These are phyloP conservation scores for Nomada goodeniana DNA, from an alignment of 2,888 invertebrate genomes.

Conservation along the genomic window DNA sequence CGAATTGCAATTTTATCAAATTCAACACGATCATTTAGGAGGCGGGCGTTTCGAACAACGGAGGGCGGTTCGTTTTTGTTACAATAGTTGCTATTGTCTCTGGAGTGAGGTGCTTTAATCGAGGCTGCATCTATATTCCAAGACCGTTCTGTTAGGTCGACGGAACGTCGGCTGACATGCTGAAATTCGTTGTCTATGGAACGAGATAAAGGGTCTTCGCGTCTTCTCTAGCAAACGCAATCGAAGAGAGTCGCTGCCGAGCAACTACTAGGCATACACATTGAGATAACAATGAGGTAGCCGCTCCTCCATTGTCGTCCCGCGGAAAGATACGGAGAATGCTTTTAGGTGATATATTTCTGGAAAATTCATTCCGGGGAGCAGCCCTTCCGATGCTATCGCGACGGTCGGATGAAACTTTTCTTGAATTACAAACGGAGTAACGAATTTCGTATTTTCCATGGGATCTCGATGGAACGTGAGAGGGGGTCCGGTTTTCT, in stretches of 20 bases:
- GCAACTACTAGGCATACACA: conserved; percentile 38
- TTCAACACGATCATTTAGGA: no score
- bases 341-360: conserved; percentile 59
- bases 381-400: conserved; percentile 20
- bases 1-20: no score
- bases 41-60: no score
- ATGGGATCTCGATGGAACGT: background rate
- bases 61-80: no score
- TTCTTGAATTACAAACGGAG: conserved; percentile 34
- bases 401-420: conserved; percentile 11
- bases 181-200: conserved; percentile 42
- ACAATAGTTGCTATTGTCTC: background rate
- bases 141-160: conserved; percentile 42
- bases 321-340: conserved; percentile 47
- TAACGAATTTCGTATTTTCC: conserved; percentile 36
- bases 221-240: conserved; percentile 42
- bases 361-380: conserved; percentile 53
- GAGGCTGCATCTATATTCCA: conserved; percentile 22
- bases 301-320: conserved; percentile 46
- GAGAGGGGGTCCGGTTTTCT: background rate
- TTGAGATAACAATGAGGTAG: conserved; percentile 58
- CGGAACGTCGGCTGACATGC: conserved; percentile 24
- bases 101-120: conserved; percentile 5
- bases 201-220: conserved; percentile 52
- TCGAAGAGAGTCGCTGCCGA: conserved; percentile 46